Evolutionary conservation across 2,888 invertebrate species (phyloP), one percentile per base, ranked within the genome.

Genomic region (Schizaphis graminum): DNA sequence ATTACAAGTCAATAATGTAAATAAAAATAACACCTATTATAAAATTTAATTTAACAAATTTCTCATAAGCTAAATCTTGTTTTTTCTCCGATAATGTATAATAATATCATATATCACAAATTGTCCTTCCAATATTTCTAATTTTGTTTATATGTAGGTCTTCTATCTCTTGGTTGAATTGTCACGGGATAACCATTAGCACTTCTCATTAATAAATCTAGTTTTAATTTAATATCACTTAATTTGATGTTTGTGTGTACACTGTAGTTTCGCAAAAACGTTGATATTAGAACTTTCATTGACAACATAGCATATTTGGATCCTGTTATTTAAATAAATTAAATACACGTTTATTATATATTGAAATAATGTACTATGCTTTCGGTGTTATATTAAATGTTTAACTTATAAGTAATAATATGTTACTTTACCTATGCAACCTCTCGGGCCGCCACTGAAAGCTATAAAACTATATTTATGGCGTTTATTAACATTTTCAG

Each of bases 401-500:
- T 35, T 77, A 35, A n/a, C 16, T 67, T 28, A 61, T 61, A 61
- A 61, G 10, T 3, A n/a, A 67, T 67, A n/a, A 67, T 67, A 44
- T 26, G 24, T 53, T 4, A n/a, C 28, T 57, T 94, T 94, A 95
- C 95, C 95, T 92, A 95, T 95, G 41, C 95, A 95, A 26, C 95
- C 95, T 61, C 95, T 94, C 0, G 95, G 95, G 41, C 95, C 95
- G n/a, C 95, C 95, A 53, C 95, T 95, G 87, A 95, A 95, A 10
- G 95, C 95, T 28, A 95, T 94, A 86, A 94, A 95, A 85, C 95
- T 95, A 93, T 95, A 95, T 91, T 94, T 95, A 92, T 95, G 95
- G 28, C 95, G 94, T 77, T 94, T 94, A 24, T 90, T 91, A 4
- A 95, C 77, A 28, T 94, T 94, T 88, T 95, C 95, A 3, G 94